These are phyloP conservation scores for Virgularia gustaviana DNA, from an alignment of 92 coral and sea anemone genomes.

Conservation along the genomic window DNA sequence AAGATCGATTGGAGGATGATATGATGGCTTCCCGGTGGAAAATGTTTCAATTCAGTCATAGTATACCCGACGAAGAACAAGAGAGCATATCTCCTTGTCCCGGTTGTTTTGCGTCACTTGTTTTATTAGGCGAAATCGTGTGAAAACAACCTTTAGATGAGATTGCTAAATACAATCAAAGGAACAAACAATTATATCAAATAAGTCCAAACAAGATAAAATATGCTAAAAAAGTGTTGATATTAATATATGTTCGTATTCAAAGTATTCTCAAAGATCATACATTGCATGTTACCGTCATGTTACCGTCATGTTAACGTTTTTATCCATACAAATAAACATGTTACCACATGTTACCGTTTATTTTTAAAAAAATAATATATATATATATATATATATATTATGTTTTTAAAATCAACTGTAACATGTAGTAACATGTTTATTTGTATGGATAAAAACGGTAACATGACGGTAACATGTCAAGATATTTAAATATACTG, in stretches of 20 bases:
- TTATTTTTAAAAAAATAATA: neutral
- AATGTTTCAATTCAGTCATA: slow-evolving; percentile 8
- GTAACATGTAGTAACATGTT: slow-evolving; percentile 9
- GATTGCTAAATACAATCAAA: neutral
- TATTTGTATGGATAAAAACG: neutral
- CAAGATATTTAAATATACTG: too few species aligned
- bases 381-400: neutral
- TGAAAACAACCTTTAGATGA: neutral
- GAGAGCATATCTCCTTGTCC: slow-evolving; percentile 3
- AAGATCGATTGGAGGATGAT: slow-evolving; percentile 3
- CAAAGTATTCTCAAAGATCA: neutral
- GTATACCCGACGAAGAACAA: slow-evolving; percentile 1
- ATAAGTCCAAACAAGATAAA: neutral
- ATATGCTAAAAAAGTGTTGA: neutral
- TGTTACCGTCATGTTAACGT: slow-evolving; percentile 11
- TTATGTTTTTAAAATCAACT: too few species aligned
- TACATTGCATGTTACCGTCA: slow-evolving; percentile 18
- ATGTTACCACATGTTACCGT: slow-evolving; percentile 10
- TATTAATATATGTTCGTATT: neutral
- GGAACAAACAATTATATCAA: neutral
- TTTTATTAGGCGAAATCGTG: neutral
- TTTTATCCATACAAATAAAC: neutral
- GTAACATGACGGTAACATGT: slow-evolving; percentile 1
- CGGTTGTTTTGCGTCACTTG: slow-evolving; percentile 7
- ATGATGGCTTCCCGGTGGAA: slow-evolving; percentile 17